phyloP scores from a whole-genome alignment of 2,888 invertebrate species.

The Podabrus alpinus region DNA sequence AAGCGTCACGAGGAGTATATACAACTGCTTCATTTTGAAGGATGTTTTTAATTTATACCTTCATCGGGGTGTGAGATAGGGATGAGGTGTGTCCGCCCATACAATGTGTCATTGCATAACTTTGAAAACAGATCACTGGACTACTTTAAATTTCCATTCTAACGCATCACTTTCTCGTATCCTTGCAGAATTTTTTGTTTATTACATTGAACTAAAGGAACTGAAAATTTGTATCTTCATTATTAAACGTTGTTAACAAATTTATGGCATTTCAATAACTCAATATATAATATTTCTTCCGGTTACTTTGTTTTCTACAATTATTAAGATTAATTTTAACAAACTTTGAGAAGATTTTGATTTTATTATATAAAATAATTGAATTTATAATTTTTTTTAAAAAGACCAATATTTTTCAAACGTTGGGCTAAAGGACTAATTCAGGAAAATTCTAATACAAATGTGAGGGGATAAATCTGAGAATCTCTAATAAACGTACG shows the following conservation, averaged over 20 bases:
- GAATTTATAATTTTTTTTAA: too few species aligned
- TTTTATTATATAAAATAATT: too few species aligned
- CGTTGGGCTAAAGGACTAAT: too few species aligned
- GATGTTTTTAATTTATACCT: slow-evolving; percentile 33
- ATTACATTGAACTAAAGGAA: not conserved
- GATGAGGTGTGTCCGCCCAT: slow-evolving; percentile 34
- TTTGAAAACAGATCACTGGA: slow-evolving; percentile 33
- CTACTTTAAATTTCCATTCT: slow-evolving; percentile 26
- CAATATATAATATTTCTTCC: not conserved
- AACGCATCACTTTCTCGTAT: slow-evolving; percentile 29
- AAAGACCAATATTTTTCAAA: too few species aligned
- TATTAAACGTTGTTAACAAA: not conserved
- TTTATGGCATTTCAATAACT: not conserved
- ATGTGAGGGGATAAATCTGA: too few species aligned
- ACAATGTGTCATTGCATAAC: slow-evolving; percentile 34
- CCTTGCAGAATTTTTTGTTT: slow-evolving; percentile 3
- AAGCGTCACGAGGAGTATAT: slow-evolving; percentile 25
- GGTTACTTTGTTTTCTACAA: not conserved
- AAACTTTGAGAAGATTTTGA: too few species aligned
- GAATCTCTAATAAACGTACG: too few species aligned
- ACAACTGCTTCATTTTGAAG: slow-evolving; percentile 30
- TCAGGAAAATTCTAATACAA: too few species aligned
- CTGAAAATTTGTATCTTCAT: not conserved
- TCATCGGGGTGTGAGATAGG: slow-evolving; percentile 33
- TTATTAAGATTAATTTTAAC: not conserved